Base-by-base conservation (phyloP, 2,888 invertebrate species). In the Cephus rjabovi region DNA sequence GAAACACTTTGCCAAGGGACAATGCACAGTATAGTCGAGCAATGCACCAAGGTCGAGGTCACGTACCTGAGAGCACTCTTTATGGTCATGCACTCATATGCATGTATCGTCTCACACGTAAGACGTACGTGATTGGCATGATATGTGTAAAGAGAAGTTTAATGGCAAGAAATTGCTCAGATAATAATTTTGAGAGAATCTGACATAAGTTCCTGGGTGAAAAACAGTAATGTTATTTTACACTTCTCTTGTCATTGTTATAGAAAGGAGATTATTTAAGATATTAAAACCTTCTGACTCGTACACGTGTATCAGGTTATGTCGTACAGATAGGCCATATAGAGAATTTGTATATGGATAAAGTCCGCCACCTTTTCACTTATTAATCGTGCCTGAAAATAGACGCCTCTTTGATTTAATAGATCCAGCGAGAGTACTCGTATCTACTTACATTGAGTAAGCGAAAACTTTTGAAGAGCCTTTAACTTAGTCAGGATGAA, bases 41-140 rank as follows among this genome's bases (percentile, higher is more conserved):
- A 83, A 81, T 83, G 85, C 83, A 82, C 82, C 87, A 87, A 86
- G 86, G 86, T 87, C 85, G 85, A 83, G 85, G 86, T 81, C 84
- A 83, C 82, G 79, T 80, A 81, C 77, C 69, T 80, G 56, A 77
- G 75, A 79, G 77, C 34, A 81, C 74, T 40, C 74, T 34, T 12
- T 34, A 34, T 35, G 80, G 77, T 81, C 81, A 80, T 79, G 79
- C 80, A 82, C 81, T 71, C 71, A 33, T 34, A 71, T 71, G 33
- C 31, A 34, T 11, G 11, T 71, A 33, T 33, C 1, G 23, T 33
- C 71, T 71, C 33, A 74, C 11, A 34, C 35, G 34, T 74, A 34
- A 33, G 74, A 34, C 35, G 3, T 34, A 12, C 33, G 30, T 12
- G 12, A 34, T 74, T 4, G 34, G 30, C 74, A 34, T 30, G 35